These are phyloP conservation scores for Drosophila subsilvestris DNA, from an alignment of 2,888 invertebrate species.

Conservation along the genomic window DNA sequence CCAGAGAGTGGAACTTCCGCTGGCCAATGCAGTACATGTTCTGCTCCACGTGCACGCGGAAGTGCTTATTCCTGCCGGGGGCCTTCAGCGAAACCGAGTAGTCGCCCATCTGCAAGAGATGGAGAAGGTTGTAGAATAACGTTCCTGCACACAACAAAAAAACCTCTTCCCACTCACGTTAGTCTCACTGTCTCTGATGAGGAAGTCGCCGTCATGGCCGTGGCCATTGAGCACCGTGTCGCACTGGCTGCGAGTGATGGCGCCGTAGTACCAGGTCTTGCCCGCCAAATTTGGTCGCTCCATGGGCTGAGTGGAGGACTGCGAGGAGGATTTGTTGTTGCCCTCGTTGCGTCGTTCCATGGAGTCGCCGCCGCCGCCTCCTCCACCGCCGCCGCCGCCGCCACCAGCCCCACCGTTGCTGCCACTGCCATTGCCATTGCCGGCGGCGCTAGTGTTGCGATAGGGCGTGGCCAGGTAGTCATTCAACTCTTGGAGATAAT, in stretches of 20 bases:
- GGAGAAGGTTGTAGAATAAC: conserved; percentile 38
- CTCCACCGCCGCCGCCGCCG: conserved; percentile 82
- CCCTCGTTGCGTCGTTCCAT: conserved; percentile 85
- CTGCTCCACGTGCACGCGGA: conserved; percentile 98
- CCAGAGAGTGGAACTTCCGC: conserved; percentile 97
- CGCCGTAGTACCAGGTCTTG: conserved; percentile 99
- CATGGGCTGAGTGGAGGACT: conserved; percentile 78
- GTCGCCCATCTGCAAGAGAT: conserved; percentile 95
- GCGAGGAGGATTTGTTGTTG: conserved; percentile 81
- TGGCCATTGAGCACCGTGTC: conserved; percentile 97
- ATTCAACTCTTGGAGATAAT: conserved; percentile 96
- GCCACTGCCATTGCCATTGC: conserved; percentile 77
- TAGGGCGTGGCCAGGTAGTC: conserved; percentile 95
- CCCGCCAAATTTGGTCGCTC: conserved; percentile 90
- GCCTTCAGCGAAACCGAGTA: conserved; percentile 99
- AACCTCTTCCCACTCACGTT: conserved; percentile 89
- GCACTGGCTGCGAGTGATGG: conserved; percentile 97
- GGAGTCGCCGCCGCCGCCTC: conserved; percentile 85
- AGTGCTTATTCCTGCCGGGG: conserved; percentile 99
- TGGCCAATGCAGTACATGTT: conserved; percentile 98
- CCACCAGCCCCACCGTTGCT: conserved; percentile 78
- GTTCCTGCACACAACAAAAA: neutral
- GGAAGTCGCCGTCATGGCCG: conserved; percentile 98
- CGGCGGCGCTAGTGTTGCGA: conserved; percentile 84
- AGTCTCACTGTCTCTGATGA: conserved; percentile 99